These are phyloP conservation scores for Saguinus midas DNA, from an alignment of 2,113 vertebrate species.

Conservation along the genomic window DNA sequence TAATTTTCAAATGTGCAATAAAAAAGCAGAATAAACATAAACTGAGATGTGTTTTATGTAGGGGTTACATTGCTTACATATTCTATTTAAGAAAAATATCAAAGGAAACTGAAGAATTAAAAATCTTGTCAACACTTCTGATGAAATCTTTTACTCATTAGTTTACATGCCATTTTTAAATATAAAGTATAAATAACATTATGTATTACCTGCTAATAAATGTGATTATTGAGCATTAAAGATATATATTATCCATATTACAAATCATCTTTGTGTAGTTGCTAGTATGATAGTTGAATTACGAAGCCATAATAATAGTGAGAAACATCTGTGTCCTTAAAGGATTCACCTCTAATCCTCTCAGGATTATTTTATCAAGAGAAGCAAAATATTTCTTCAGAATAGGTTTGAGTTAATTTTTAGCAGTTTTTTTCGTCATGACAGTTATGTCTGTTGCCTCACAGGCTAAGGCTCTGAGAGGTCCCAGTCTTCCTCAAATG, in stretches of 20 bases:
- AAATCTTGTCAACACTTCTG: conserved; percentile 68
- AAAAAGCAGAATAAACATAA: conserved; percentile 86
- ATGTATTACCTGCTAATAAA: conserved; percentile 19
- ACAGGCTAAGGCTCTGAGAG: conserved; percentile 46
- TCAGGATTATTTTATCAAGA: conserved; percentile 38
- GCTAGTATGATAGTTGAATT: neutral
- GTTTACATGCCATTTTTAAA: conserved; percentile 61
- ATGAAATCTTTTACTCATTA: conserved; percentile 58
- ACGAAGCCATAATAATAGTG: conserved; percentile 29
- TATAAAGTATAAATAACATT: conserved; percentile 49
- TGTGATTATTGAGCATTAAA: neutral
- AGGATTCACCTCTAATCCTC: neutral
- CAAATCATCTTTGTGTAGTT: conserved; percentile 38
- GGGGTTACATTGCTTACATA: conserved; percentile 78
- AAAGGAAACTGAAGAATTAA: conserved; percentile 73
- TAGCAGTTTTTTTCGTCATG: neutral
- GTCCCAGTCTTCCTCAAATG: conserved; percentile 41
- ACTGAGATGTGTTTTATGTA: conserved; percentile 80
- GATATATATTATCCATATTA: neutral
- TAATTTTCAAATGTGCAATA: conserved; percentile 89
- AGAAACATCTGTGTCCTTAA: neutral
- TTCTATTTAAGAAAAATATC: conserved; percentile 75
- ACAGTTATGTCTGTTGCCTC: conserved; percentile 48
- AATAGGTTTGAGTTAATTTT: conserved; percentile 30
- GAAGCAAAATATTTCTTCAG: neutral